Conservation (phyloP, 2,113 vertebrate species). For the Chaetorhynchus papuensis region DNA sequence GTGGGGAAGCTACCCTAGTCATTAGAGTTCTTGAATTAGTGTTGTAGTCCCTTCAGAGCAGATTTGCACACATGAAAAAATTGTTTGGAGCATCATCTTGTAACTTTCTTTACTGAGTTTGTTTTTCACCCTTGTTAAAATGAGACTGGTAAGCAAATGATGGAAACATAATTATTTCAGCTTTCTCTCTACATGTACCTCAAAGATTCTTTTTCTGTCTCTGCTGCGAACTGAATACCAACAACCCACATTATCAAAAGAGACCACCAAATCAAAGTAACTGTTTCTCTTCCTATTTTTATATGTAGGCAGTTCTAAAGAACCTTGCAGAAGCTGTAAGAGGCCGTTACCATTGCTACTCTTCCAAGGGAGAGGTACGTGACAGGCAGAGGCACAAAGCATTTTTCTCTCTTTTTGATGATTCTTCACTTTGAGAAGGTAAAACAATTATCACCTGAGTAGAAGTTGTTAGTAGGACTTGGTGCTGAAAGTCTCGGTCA, state of each 20-base stretch:
- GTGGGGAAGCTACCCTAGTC: not conserved
- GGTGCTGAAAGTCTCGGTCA: not conserved
- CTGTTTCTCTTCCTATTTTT: not conserved
- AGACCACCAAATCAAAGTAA: not conserved
- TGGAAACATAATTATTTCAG: not conserved
- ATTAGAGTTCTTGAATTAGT: not conserved
- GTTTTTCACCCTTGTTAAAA: not conserved
- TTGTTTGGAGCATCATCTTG: not conserved
- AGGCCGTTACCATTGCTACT: slow-evolving; percentile 76
- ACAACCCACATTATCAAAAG: not conserved
- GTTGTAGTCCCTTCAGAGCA: not conserved
- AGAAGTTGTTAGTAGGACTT: not conserved
- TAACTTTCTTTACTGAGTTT: not conserved
- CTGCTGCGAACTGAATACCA: not conserved
- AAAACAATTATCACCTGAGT: not conserved
- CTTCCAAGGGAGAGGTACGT: slow-evolving; percentile 67
- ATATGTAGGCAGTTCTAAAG: slow-evolving; percentile 63
- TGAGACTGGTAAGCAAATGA: not conserved
- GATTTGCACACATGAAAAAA: not conserved
- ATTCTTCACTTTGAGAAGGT: not conserved
- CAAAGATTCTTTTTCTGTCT: not conserved
- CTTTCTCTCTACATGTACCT: not conserved
- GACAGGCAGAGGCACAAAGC: not conserved
- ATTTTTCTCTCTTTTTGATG: not conserved
- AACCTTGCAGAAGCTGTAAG: slow-evolving; percentile 61